Percentiles rank a stretch among this genome's conserved stretches.
phyloP scores from a whole-genome alignment of 2,888 invertebrate species.

The Orchesella flavescens region DNA sequence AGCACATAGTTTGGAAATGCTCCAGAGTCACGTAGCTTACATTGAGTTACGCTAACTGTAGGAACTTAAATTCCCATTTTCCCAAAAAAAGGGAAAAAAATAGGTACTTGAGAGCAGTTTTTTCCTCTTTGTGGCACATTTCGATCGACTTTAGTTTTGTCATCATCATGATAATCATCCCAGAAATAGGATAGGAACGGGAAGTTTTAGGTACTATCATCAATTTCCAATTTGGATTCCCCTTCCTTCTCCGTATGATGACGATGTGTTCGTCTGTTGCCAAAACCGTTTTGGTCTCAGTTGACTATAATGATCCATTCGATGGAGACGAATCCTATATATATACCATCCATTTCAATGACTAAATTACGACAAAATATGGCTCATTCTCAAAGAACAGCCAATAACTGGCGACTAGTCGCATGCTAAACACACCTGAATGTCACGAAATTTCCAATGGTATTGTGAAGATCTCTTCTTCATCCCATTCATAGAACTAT shows the following conservation, averaged over 20 bases:
- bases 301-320: slow-evolving; percentile 63
- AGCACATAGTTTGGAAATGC: background rate
- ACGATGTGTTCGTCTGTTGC: slow-evolving; percentile 16
- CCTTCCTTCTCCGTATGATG: slow-evolving; percentile 14
- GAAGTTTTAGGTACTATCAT: background rate
- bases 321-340: slow-evolving; percentile 56
- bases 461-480: too few species aligned
- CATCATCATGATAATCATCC: background rate
- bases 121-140: background rate
- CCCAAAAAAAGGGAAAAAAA: slow-evolving; percentile 24
- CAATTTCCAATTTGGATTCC: slow-evolving; percentile 34
- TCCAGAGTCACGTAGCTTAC: slow-evolving; percentile 24
- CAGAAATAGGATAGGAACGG: background rate
- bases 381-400: background rate
- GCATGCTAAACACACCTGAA: background rate
- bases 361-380: slow-evolving; percentile 53
- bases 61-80: slow-evolving; percentile 51
- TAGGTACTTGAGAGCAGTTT: slow-evolving; percentile 12
- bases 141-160: background rate
- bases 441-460: background rate
- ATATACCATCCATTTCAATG: slow-evolving; percentile 60
- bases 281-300: slow-evolving; percentile 11
- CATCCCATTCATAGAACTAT: too few species aligned
- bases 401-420: background rate
- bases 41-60: slow-evolving; percentile 23